Conservation (phyloP, 1,140 invertebrate genomes). For the Leptinotarsa defecta region DNA sequence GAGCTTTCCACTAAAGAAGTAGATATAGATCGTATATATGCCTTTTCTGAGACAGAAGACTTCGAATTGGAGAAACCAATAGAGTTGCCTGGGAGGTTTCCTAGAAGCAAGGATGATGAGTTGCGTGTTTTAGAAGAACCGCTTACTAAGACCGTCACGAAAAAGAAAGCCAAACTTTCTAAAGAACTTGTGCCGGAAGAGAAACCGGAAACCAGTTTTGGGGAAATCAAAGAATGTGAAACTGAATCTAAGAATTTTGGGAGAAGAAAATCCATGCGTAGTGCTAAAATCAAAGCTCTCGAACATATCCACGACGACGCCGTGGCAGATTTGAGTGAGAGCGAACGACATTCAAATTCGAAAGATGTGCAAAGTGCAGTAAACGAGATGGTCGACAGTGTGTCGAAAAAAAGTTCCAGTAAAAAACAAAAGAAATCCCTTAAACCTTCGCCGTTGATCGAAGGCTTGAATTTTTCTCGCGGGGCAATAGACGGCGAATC, state of each 20-base stretch:
- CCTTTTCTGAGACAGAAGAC: slow-evolving; percentile 25
- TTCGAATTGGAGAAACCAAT: slow-evolving; percentile 21
- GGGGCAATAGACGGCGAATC: slow-evolving; percentile 8
- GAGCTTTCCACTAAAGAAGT: not conserved
- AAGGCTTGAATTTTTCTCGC: not conserved
- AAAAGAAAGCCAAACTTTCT: not conserved
- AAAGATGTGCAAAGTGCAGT: slow-evolving; percentile 6
- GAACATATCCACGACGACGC: slow-evolving; percentile 38
- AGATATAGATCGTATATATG: slow-evolving; percentile 22
- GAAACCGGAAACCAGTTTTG: not conserved
- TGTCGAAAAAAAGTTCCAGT: not conserved
- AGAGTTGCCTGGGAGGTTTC: slow-evolving; percentile 10
- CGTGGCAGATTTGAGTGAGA: slow-evolving; percentile 18
- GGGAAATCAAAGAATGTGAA: slow-evolving; percentile 2
- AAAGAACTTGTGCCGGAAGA: not conserved
- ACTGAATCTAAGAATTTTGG: not conserved
- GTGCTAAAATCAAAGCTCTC: slow-evolving; percentile 37
- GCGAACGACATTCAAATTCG: not conserved
- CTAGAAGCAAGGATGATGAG: not conserved
- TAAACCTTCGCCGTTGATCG: not conserved
- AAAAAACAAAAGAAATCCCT: slow-evolving; percentile 14
- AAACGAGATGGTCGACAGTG: not conserved
- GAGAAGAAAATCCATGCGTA: slow-evolving; percentile 24
- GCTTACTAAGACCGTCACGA: not conserved
- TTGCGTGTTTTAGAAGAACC: not conserved